phyloP scores from a whole-genome alignment of 2,797 vertebrate species.

The Periophthalmus magnuspinnatus region DNA sequence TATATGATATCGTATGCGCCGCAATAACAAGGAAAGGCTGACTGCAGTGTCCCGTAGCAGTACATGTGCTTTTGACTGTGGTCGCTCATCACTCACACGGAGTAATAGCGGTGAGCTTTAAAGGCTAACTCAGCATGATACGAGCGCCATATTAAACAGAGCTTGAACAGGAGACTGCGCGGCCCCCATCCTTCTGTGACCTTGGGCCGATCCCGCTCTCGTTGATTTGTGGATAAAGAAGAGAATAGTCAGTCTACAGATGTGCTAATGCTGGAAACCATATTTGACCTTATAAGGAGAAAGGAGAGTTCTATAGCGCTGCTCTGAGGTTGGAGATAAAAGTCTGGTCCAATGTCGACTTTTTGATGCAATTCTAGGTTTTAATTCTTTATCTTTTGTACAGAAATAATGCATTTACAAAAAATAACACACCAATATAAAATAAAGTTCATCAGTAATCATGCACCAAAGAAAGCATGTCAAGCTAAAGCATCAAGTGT shows the following conservation, averaged over 20 bases:
- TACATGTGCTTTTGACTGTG: constrained; percentile 51
- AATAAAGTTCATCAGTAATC: no score
- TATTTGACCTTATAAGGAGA: constrained; percentile 44
- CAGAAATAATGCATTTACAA: no score
- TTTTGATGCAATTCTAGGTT: no score
- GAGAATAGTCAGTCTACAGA: constrained; percentile 36
- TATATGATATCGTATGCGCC: constrained; percentile 38
- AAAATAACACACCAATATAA: no score
- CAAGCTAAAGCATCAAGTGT: no score
- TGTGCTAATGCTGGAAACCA: constrained; percentile 53
- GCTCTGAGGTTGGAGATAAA: constrained; percentile 46
- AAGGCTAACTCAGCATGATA: constrained; percentile 66
- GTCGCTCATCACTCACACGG: constrained; percentile 55
- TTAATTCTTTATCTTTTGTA: no score
- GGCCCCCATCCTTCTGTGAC: constrained; percentile 47
- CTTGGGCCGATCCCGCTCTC: constrained; percentile 55
- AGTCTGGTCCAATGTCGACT: constrained; percentile 6
- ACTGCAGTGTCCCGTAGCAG: constrained; percentile 48
- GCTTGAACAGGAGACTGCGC: constrained; percentile 32
- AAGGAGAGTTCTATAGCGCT: constrained; percentile 35
- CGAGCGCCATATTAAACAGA: constrained; percentile 56
- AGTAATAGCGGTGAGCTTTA: constrained; percentile 53
- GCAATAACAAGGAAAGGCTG: constrained; percentile 57
- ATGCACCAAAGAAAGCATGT: no score
- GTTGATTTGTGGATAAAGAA: constrained; percentile 43